A percentile compares a stretch with the other conserved stretches of the same genome.
Evolutionary conservation across 2,113 vertebrate genomes (phyloP).

Genomic region (Coreoperca whiteheadi): DNA sequence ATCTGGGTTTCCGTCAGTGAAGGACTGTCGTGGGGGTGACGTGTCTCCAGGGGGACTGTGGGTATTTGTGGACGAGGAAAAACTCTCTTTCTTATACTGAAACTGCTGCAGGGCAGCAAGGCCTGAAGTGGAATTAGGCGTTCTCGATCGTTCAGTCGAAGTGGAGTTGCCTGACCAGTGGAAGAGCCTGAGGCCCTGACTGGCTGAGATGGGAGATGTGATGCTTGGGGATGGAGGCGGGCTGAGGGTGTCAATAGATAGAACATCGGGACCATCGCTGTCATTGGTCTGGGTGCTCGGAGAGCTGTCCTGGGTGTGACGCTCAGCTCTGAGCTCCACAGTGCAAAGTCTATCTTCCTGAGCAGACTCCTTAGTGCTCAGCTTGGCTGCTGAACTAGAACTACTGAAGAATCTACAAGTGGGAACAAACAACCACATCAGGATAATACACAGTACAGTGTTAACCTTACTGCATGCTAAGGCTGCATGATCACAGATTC

Average conservation of each 20-base stretch:
- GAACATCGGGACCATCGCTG: slow-evolving; percentile 13
- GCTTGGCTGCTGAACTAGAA: slow-evolving; percentile 24
- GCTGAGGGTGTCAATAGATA: slow-evolving; percentile 56
- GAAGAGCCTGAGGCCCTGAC: slow-evolving; percentile 79
- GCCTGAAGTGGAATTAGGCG: slow-evolving; percentile 31
- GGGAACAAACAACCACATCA: slow-evolving; percentile 5
- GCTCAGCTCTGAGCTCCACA: background rate
- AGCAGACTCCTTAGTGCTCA: background rate
- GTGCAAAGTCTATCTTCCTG: slow-evolving; percentile 15
- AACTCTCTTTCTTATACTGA: slow-evolving; percentile 72
- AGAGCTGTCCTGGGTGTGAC: background rate
- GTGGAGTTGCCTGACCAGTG: slow-evolving; percentile 77
- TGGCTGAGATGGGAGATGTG: slow-evolving; percentile 42
- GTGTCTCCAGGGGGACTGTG: background rate
- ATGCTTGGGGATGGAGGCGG: slow-evolving; percentile 26
- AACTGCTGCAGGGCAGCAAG: slow-evolving; percentile 80
- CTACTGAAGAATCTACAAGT: slow-evolving; percentile 87
- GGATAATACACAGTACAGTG: background rate
- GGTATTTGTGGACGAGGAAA: slow-evolving; percentile 19
- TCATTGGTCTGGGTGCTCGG: slow-evolving; percentile 4
- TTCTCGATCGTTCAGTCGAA: slow-evolving; percentile 20
- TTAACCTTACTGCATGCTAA: background rate
- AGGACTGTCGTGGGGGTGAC: background rate
- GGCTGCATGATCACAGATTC: background rate
- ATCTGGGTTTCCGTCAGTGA: slow-evolving; percentile 19